A percentile compares a stretch with the other conserved stretches of the same genome.
These are phyloP conservation scores for Ceratina calcarata DNA, from an alignment of 1,140 invertebrate genomes.

Conservation along the genomic window DNA sequence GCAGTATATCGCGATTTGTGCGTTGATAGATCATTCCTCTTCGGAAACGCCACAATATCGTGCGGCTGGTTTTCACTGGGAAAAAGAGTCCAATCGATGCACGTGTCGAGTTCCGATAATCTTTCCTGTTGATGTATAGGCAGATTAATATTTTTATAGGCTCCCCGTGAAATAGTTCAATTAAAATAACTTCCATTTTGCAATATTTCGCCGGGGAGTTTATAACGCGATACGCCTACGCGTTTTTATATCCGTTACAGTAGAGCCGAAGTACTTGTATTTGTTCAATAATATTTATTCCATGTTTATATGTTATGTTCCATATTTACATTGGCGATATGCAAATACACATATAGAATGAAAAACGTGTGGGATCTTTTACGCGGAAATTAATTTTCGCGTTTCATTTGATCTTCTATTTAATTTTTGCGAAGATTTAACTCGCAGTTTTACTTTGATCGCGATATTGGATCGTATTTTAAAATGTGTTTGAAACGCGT, in stretches of 20 bases:
- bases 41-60: not conserved
- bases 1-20: conserved; percentile 4
- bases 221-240: not conserved
- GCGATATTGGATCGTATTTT: too few species aligned
- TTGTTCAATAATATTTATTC: not conserved
- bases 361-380: too few species aligned
- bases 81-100: conserved; percentile 21
- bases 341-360: too few species aligned
- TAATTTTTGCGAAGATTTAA: too few species aligned
- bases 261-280: too few species aligned
- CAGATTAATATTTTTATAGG: conserved; percentile 26
- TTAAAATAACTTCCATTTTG: conserved; percentile 29
- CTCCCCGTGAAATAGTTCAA: conserved; percentile 15
- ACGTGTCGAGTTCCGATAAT: conserved; percentile 31
- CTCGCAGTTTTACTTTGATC: too few species aligned
- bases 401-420: too few species aligned
- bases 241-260: not conserved
- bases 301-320: not conserved
- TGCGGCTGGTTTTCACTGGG: conserved; percentile 5
- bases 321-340: not conserved
- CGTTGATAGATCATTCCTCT: conserved; percentile 25
- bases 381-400: not conserved
- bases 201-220: not conserved
- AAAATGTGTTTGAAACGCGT: too few species aligned
- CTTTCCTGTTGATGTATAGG: conserved; percentile 20